phyloP scores from a whole-genome alignment of 2,888 invertebrate species.

The Amblyjoppa proteus region DNA sequence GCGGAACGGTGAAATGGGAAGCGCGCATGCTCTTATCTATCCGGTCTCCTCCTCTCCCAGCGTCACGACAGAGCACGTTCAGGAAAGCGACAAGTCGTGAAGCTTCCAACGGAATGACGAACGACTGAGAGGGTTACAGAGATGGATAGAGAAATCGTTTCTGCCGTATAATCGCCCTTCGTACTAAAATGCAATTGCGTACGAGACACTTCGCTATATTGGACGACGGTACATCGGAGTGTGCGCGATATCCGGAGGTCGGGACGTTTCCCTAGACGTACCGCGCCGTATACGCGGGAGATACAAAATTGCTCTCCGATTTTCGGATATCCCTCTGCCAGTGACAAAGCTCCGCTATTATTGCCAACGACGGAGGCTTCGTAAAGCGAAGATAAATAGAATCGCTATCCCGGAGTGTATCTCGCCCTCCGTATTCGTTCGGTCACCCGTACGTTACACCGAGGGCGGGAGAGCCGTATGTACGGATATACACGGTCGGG shows the following conservation, averaged over 20 bases:
- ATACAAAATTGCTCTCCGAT: constrained; percentile 79
- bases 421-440: constrained; percentile 63
- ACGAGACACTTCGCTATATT: not conserved
- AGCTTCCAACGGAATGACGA: constrained; percentile 48
- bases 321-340: constrained; percentile 77
- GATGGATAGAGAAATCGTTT: constrained; percentile 13
- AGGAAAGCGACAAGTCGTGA: constrained; percentile 42
- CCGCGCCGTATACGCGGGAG: constrained; percentile 53
- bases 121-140: constrained; percentile 11
- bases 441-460: constrained; percentile 61
- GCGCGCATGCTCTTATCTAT: constrained; percentile 17
- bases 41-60: constrained; percentile 7
- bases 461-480: constrained; percentile 28
- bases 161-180: not conserved
- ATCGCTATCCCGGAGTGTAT: constrained; percentile 70
- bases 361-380: constrained; percentile 74
- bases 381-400: constrained; percentile 81
- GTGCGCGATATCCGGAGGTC: not conserved
- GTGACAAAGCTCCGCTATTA: constrained; percentile 80
- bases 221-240: not conserved
- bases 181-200: constrained; percentile 23
- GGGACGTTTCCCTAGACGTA: not conserved
- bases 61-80: constrained; percentile 46
- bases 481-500: constrained; percentile 49
- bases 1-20: constrained; percentile 56